phyloP scores from a whole-genome alignment of 2,888 invertebrate genomes.

The Antitype chi region DNA sequence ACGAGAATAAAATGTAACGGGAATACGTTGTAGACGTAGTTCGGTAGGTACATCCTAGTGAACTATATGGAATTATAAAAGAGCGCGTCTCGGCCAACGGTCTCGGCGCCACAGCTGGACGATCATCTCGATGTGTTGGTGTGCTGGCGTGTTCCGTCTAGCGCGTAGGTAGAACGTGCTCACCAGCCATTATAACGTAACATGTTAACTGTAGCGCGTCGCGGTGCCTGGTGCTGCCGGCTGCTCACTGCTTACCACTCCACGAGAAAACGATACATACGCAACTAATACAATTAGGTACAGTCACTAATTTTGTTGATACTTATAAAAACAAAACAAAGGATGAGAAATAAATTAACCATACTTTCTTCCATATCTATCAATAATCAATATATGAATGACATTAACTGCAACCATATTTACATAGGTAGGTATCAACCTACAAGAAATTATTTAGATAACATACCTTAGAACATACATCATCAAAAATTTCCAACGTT shows the following conservation, averaged over 20 bases:
- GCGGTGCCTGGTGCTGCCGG: conserved; percentile 74
- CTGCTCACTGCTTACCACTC: conserved; percentile 49
- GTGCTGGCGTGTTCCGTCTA: conserved; percentile 69
- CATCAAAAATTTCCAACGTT: conserved; percentile 46
- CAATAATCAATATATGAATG: conserved; percentile 18
- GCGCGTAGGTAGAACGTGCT: conserved; percentile 73
- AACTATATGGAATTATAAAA: conserved; percentile 45
- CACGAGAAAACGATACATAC: conserved; percentile 51
- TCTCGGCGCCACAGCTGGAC: conserved; percentile 67
- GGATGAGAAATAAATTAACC: conserved; percentile 28
- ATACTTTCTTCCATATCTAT: conserved; percentile 23
- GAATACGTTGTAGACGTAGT: conserved; percentile 9
- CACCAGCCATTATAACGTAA: conserved; percentile 76
- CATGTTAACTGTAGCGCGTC: conserved; percentile 81
- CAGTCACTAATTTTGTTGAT: conserved; percentile 29
- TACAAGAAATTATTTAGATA: conserved; percentile 26
- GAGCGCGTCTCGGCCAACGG: conserved; percentile 59
- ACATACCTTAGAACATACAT: conserved; percentile 28
- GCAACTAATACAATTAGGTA: conserved; percentile 47
- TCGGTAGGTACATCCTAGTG: conserved; percentile 39
- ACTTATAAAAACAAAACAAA: conserved; percentile 22
- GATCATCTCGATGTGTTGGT: conserved; percentile 66
- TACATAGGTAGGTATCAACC: conserved; percentile 7
- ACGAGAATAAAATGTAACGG: conserved; percentile 37
- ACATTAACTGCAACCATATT: conserved; percentile 17